Base-by-base conservation (phyloP, 2,797 vertebrate species). In the Eulemur mongoz region DNA sequence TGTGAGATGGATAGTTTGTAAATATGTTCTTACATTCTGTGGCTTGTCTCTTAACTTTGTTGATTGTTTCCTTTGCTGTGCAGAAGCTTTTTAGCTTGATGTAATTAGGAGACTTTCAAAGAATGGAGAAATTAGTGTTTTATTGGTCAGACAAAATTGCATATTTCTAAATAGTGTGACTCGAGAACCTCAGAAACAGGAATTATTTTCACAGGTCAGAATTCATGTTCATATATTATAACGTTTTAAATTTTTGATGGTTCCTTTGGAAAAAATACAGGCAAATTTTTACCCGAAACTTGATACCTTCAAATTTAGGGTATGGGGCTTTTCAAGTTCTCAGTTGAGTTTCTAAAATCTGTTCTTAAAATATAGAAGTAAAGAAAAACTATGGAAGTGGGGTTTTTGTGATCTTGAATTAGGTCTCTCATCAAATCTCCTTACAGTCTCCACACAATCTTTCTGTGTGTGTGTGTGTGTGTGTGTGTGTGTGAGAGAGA, bases 131-230 rank as follows among this genome's bases (percentile, higher is more conserved):
- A 11, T 38, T 17, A 4, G 23, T 65, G 2, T 25, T 85, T 93
- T 6, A 7, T 43, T 10, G 18, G 23, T 50, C 27, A 83, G n/a
- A 23, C 13, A n/a, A 32, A 43, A 38, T 27, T 5, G 7, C 6
- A 1, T 2, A 1, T 57, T 76, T 61, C 54, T 7, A 7, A 50
- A 27, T n/a, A 32, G 11, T 2, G 1, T 23, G 40, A 4, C 14
- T 23, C 9, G 7, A 82, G 63, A 65, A 25, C 63, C 20, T 59
- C 23, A 5, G 80, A 32, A 48, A 48, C 45, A 15, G 18, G 48
- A 52, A 27, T 50, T 52, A 20, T 9, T 38, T 83, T 1, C 22
- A 17, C 35, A 59, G 7, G 8, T 48, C 10, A 35, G 72, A 52
- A 18, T 25, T 15, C 0, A 5, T 7, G 25, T 79, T 38, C 18